Evolutionary conservation across 1,140 invertebrate genomes (phyloP).

Genomic region (Nasonia giraulti): DNA sequence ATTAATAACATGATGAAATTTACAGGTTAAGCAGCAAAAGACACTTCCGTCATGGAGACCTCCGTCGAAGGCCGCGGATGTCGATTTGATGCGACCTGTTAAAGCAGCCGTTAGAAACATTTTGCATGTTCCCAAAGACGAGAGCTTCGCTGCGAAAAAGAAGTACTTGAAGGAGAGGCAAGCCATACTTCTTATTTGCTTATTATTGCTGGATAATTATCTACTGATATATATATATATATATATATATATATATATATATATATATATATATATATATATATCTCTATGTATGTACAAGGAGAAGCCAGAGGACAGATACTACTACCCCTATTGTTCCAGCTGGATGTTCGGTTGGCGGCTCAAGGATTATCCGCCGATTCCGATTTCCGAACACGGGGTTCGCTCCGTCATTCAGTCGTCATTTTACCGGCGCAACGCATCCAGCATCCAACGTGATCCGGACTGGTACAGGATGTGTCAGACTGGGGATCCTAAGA

Average conservation of each 20-base stretch:
- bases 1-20: too few relatives aligned
- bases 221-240: too few relatives aligned
- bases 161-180: constrained; percentile 62
- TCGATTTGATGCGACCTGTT: constrained; percentile 60
- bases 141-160: constrained; percentile 58
- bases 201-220: too few relatives aligned
- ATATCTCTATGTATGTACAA: too few relatives aligned
- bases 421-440: constrained; percentile 59
- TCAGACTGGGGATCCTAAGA: constrained; percentile 55
- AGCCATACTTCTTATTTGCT: too few relatives aligned
- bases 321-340: constrained; percentile 63
- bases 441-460: constrained; percentile 59
- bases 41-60: constrained; percentile 56
- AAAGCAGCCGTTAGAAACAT: constrained; percentile 54
- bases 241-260: too few relatives aligned
- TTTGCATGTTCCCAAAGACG: constrained; percentile 56
- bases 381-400: constrained; percentile 52
- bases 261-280: too few relatives aligned
- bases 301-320: constrained; percentile 62
- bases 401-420: constrained; percentile 54
- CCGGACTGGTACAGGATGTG: constrained; percentile 58
- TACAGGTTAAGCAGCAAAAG: constrained; percentile 48
- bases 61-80: constrained; percentile 34
- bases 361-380: constrained; percentile 58
- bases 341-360: constrained; percentile 68